Evolutionary conservation across 2,888 invertebrate species (phyloP), one percentile per base, ranked within the genome.

Genomic region (Pollenia angustigena): DNA sequence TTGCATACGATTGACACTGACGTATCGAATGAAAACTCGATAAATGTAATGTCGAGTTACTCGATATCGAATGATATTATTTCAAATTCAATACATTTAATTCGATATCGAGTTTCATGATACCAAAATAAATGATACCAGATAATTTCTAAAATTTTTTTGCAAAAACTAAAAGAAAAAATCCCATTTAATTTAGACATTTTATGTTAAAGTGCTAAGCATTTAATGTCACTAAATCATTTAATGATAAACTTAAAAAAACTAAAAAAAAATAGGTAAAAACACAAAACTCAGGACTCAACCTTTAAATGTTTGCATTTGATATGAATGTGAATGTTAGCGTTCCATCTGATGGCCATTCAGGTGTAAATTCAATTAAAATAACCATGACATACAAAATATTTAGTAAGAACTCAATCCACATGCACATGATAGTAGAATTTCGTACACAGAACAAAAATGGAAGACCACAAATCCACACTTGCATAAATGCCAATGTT

Each of bases 291-390:
- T 62, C 60, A 68, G 50, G 18, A 81, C 23, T 66, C 74, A 66
- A 42, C 42, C 23, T 71, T 71, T 71, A 71, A 76, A 82, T 78
- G 56, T 76, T 68, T 69, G 68, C 46, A 71, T 56, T 64, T 64
- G 76, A 78, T 64, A 48, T 64, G 46, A 42, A 60, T 42, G 60
- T 71, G 4, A 64, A 66, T 46, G 48, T 56, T 66, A 40, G 68
- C 40, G 18, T 42, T 66, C 66, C 32, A n/a, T 56, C 62, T 64
- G n/a, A 56, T 66, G 85, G 85, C 72, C 85, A 72, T 16, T 85
- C 85, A 85, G 64, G 85, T 85, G 76, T 81, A 85, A 85, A 85
- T 81, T 81, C 85, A 76, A 81, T 85, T 85, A 72, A 81, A 80
- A 66, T 18, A 68, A 18, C 68, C 72, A 58, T 69, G 78, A 66